phyloP scores from a whole-genome alignment of 2,888 invertebrate species.

The Hyppa rectilinea region DNA sequence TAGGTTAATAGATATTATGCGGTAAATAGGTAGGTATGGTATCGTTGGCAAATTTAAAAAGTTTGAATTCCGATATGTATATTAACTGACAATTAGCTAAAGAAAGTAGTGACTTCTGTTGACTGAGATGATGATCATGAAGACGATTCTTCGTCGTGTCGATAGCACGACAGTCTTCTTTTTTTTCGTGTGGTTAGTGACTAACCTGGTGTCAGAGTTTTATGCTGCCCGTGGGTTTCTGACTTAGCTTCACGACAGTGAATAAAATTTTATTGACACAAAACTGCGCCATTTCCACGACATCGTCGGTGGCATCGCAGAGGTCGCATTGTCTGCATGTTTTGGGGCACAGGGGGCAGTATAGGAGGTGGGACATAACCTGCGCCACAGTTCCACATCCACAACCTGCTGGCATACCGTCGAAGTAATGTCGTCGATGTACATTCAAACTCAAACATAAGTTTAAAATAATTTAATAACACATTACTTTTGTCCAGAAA shows the following conservation, averaged over 20 bases:
- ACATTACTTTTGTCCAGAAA: conserved; percentile 51
- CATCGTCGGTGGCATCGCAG: not conserved
- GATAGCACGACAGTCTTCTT: not conserved
- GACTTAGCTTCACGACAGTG: not conserved
- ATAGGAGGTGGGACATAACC: not conserved
- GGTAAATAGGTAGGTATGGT: too few relatives aligned
- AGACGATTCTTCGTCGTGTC: too few relatives aligned
- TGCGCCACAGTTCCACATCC: not conserved
- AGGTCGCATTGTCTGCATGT: not conserved
- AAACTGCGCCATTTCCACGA: not conserved
- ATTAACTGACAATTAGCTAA: too few relatives aligned
- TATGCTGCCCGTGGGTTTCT: too few relatives aligned
- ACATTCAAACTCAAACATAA: conserved; percentile 22
- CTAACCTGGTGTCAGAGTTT: too few relatives aligned
- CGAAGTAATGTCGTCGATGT: too few relatives aligned
- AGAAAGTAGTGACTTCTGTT: not conserved
- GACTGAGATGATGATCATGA: not conserved
- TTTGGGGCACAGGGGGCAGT: not conserved
- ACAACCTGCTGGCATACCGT: not conserved
- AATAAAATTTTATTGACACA: not conserved
- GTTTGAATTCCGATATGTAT: too few relatives aligned
- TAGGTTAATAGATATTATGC: too few relatives aligned
- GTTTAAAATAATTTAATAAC: conserved; percentile 42
- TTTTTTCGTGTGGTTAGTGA: too few relatives aligned
- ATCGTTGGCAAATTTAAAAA: too few relatives aligned